Percentiles rank a stretch among this genome's conserved stretches.
phyloP scores from a whole-genome alignment of 2,888 invertebrate species.

The Lottia gigantea region DNA sequence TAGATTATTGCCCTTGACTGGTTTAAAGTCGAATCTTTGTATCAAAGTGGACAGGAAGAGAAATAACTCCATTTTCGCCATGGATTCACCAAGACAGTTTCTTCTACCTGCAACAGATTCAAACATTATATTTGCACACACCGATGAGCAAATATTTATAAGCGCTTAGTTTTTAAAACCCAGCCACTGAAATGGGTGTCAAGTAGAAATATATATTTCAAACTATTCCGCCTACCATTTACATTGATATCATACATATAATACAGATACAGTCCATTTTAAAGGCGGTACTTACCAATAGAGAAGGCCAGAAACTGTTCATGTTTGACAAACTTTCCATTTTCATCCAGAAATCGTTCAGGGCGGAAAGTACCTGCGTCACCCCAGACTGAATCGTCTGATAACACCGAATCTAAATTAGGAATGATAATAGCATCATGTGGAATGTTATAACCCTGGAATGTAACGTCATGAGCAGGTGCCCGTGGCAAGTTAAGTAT shows the following conservation, averaged over 20 bases:
- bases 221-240: too few relatives aligned
- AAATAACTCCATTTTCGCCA: conserved; percentile 29
- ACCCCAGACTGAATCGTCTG: conserved; percentile 40
- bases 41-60: conserved; percentile 25
- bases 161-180: too few relatives aligned
- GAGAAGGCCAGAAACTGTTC: conserved; percentile 38
- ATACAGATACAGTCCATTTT: too few relatives aligned
- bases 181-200: too few relatives aligned
- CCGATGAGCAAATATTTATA: too few relatives aligned
- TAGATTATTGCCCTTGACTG: not conserved
- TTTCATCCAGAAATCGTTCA: conserved; percentile 44
- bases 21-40: conserved; percentile 19
- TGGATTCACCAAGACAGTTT: conserved; percentile 12
- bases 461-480: conserved; percentile 40
- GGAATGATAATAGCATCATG: conserved; percentile 40
- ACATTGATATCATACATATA: too few relatives aligned
- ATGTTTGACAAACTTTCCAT: conserved; percentile 24
- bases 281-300: conserved; percentile 28
- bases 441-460: conserved; percentile 57
- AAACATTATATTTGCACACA: too few relatives aligned
- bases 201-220: too few relatives aligned
- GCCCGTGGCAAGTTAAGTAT: conserved; percentile 43
- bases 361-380: conserved; percentile 48
- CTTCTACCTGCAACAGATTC: not conserved
- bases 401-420: conserved; percentile 46